phyloP scores from a whole-genome alignment of 2,888 invertebrate species.

The Trachelus iudaicus region DNA sequence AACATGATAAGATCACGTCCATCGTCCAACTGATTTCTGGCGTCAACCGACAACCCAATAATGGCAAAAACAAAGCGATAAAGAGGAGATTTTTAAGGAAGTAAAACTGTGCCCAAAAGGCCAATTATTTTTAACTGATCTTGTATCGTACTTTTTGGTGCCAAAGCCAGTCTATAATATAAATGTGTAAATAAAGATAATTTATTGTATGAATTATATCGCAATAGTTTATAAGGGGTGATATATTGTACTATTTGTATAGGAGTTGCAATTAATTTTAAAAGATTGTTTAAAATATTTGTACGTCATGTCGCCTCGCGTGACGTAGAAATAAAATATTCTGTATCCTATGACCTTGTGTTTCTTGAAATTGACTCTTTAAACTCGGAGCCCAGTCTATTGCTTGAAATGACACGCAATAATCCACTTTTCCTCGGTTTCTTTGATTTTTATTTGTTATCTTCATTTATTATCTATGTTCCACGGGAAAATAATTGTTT shows the following conservation, averaged over 20 bases:
- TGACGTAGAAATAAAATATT: constrained; percentile 51
- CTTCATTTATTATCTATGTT: too few relatives aligned
- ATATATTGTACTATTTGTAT: constrained; percentile 58
- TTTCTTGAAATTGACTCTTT: neutral
- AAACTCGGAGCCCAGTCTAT: too few relatives aligned
- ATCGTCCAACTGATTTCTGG: too few relatives aligned
- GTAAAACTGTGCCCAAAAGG: constrained; percentile 14
- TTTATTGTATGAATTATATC: constrained; percentile 33
- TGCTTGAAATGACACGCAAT: too few relatives aligned
- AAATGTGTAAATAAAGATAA: constrained; percentile 53
- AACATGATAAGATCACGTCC: too few relatives aligned
- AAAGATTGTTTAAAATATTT: constrained; percentile 53
- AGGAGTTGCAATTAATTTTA: constrained; percentile 56
- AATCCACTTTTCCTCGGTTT: too few relatives aligned
- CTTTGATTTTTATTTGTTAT: too few relatives aligned
- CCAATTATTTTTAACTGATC: constrained; percentile 26
- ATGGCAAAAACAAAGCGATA: neutral
- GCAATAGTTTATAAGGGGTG: constrained; percentile 28
- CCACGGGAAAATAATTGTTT: too few relatives aligned
- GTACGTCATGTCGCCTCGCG: constrained; percentile 47
- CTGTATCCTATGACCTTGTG: constrained; percentile 30
- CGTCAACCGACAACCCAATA: too few relatives aligned
- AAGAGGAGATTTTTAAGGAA: constrained; percentile 6
- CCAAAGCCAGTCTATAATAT: constrained; percentile 45
- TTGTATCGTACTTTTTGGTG: constrained; percentile 36